Evolutionary conservation across 2,113 vertebrate genomes (phyloP).

Genomic region (Mellivora capensis): DNA sequence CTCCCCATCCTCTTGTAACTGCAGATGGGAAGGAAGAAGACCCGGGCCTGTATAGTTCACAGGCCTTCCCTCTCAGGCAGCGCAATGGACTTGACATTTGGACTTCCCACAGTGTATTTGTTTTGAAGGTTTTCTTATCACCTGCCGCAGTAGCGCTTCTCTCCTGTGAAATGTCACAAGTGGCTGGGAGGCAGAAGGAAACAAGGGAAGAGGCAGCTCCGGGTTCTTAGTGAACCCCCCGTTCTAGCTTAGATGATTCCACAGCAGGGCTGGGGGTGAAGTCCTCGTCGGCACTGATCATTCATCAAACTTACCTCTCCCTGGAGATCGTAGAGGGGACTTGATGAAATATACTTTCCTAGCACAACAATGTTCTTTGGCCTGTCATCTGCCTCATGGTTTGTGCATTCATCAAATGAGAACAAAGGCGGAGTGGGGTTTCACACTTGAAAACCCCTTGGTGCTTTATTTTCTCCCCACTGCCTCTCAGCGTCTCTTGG

Average conservation of each 20-base stretch:
- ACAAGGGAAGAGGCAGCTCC: not conserved
- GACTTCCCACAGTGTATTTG: not conserved
- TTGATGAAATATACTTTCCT: not conserved
- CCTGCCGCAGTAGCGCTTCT: not conserved
- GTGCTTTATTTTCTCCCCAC: not conserved
- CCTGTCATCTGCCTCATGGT: not conserved
- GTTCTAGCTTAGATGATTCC: not conserved
- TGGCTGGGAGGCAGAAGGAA: not conserved
- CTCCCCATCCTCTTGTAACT: not conserved
- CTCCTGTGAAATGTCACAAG: not conserved
- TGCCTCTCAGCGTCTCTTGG: not conserved
- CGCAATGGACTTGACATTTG: not conserved
- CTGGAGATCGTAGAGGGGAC: not conserved
- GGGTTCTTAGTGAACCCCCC: not conserved
- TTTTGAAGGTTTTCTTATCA: not conserved
- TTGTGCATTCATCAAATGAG: slow-evolving; percentile 1
- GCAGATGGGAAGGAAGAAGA: no score
- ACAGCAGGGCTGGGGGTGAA: not conserved
- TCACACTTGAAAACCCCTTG: not conserved
- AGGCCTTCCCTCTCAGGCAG: not conserved
- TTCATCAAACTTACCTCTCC: not conserved
- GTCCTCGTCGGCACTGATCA: not conserved
- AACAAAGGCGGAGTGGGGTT: slow-evolving; percentile 9
- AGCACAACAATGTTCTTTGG: not conserved
- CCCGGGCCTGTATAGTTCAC: not conserved